Base-by-base conservation (phyloP, 2,888 invertebrate genomes). In the Uloborus plumipes region DNA sequence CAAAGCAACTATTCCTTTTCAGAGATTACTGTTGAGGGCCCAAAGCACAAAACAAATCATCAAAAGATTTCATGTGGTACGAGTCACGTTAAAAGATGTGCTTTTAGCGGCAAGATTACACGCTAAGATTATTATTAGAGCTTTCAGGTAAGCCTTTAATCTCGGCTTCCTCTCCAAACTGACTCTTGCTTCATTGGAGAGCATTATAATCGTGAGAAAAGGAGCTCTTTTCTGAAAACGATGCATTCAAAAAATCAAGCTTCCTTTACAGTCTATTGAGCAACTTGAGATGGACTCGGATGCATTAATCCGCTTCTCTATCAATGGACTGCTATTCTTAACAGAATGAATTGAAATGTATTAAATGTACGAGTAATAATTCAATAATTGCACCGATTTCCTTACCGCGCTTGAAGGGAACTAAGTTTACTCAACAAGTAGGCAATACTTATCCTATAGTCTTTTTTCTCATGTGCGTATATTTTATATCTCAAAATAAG, bases 71-170 rank as follows among this genome's bases (percentile, higher is more conserved):
- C 66, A 15, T 66, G 51, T 39, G 55, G 11, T 51, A 67, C 26
- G 58, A 22, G 62, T 55, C 65, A 9, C 18, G 49, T 22, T 15
- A 64, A 72, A 55, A 59, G 59, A 62, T 79, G 80, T 47, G 72
- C 73, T 80, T 80, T 69, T 74, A 80, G 80, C 80, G 74, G 74
- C 80, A 55, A 70, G 74, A 80, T 80, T 50, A 53, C 70, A 70
- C 55, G 70, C 64, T 70, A 47, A 80, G 80, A 70, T 79, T 80
- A 74, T 51, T 31, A 55, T 47, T 49, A 59, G 47, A 65, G 67
- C 73, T 73, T 73, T 73, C 73, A 67, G 55, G 20, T 80, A 80
- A 80, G 74, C 74, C 74, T 69, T 74, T 80, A 80, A 80, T 80
- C 80, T 74, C 58, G 74, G 64, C 58, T 70, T 74, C 70, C 80